Evolutionary conservation across 2,888 invertebrate genomes (phyloP).

Genomic region (Archips crataeganus): DNA sequence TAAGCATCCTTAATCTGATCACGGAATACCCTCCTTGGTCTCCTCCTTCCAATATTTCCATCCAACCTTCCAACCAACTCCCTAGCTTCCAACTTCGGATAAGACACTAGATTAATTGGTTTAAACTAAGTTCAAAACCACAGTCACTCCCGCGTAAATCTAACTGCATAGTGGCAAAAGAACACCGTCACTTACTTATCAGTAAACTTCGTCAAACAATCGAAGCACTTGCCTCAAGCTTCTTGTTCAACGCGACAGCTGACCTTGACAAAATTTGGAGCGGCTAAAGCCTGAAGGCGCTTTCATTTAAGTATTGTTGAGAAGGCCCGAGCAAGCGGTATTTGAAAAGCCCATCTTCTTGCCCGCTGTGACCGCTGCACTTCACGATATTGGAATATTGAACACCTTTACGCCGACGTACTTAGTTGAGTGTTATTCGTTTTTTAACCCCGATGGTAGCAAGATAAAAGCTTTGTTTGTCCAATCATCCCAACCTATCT

Average conservation of each 20-base stretch:
- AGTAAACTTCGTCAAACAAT: constrained; percentile 3
- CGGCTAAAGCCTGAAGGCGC: background rate
- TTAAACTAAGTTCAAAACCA: too few species aligned
- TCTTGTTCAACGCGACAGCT: background rate
- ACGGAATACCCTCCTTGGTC: too few species aligned
- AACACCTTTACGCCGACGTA: background rate
- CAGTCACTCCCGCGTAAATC: too few species aligned
- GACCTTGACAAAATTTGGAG: constrained; percentile 6
- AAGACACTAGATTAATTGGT: too few species aligned
- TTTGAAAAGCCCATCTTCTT: background rate
- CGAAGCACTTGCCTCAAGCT: background rate
- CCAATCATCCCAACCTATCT: too few species aligned
- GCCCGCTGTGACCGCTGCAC: background rate
- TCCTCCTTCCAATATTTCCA: too few species aligned
- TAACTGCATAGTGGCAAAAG: background rate
- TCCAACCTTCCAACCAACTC: too few species aligned
- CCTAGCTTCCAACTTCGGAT: too few species aligned
- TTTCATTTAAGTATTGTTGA: constrained; percentile 7
- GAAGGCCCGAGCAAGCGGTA: background rate
- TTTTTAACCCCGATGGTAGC: background rate
- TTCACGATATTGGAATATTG: constrained; percentile 1
- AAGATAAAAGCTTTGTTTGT: background rate
- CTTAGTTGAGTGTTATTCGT: background rate
- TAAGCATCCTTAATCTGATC: too few species aligned
- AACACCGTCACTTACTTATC: background rate